Evolutionary conservation across 2,113 vertebrate species (phyloP), one percentile per base, ranked within the genome.

Genomic region (Capreolus pygargus): DNA sequence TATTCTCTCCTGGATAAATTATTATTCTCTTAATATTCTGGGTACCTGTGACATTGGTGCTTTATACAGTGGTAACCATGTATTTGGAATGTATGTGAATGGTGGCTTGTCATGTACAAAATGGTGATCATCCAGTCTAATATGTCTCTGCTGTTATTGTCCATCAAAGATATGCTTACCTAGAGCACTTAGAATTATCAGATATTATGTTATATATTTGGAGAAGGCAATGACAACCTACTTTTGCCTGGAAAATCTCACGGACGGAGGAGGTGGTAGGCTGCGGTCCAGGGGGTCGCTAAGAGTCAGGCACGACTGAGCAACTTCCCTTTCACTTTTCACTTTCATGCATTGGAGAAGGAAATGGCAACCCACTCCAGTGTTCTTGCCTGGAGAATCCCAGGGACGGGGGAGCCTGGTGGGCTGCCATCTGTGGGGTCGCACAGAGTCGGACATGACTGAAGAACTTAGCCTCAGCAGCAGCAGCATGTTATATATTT

Each of bases 91-190:
- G 30, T 70, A 39, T 61, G 33, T 87, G n/a, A 27, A 88, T 92
- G 10, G 43, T 90, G 30, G 8, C 19, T 84, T 94, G 36, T 84
- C 7, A 83, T 52, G 33, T 43, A 45, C 9, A 58, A 96, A 96
- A 89, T 79, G 7, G 3, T 83, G 11, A 60, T 60, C 39, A 94
- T 36, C 7, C 14, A 89, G 1, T 83, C 3, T 95, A 91, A 67
- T 94, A 14, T 86, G 13, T 91, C 7, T 95, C 13, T 0, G 36
- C 27, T 88, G 17, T 82, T 96, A 88, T 25, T 93, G 4, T 64
- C 21, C 92, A 64, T 28, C 55, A 95, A 36, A 87, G 7, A 92
- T 92, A 74, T 84, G 11, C 88, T 91, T 95, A 55, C 30, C 74
- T 81, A 74, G 33, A 47, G 9, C 27, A 82, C 6, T 89, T 94